Conservation (phyloP, 1,140 invertebrate genomes). For the Heliconius hermathena region DNA sequence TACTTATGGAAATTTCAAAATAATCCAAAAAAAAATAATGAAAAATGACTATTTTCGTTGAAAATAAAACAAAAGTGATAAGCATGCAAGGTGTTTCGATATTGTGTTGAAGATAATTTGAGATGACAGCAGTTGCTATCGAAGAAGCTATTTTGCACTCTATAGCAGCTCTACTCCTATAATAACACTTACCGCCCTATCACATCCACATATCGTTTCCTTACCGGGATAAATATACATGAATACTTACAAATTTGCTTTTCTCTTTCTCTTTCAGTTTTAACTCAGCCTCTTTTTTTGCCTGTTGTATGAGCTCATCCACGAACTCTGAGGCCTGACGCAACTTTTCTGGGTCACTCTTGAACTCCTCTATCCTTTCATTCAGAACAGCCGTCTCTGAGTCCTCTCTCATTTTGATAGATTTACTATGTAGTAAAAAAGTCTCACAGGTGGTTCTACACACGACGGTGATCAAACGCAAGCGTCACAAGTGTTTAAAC, state of each 20-base stretch:
- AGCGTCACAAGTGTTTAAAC: conserved; percentile 40
- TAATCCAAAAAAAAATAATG: not conserved
- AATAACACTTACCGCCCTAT: conserved; percentile 78
- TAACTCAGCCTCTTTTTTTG: conserved; percentile 76
- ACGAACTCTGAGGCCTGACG: conserved; percentile 77
- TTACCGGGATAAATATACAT: conserved; percentile 76
- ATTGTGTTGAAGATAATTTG: conserved; percentile 34
- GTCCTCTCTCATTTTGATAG: conserved; percentile 67
- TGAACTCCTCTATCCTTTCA: conserved; percentile 72
- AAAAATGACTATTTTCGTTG: not conserved
- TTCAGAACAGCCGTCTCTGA: conserved; percentile 61
- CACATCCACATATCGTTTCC: conserved; percentile 67
- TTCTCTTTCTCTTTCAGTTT: conserved; percentile 80
- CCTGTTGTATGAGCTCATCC: conserved; percentile 77
- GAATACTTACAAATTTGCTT: conserved; percentile 80
- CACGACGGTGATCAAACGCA: conserved; percentile 37
- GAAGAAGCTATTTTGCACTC: conserved; percentile 69
- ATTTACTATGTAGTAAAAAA: conserved; percentile 27
- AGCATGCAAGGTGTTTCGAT: conserved; percentile 54
- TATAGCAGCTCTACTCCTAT: conserved; percentile 60
- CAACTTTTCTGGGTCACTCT: conserved; percentile 77
- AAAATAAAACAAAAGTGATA: conserved; percentile 39
- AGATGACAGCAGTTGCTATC: conserved; percentile 56
- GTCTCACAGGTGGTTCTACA: conserved; percentile 43
- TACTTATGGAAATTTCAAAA: not conserved